A percentile compares a stretch with the other conserved stretches of the same genome.
Conservation (phyloP, 2,113 vertebrate species). For the Castor canadensis region DNA sequence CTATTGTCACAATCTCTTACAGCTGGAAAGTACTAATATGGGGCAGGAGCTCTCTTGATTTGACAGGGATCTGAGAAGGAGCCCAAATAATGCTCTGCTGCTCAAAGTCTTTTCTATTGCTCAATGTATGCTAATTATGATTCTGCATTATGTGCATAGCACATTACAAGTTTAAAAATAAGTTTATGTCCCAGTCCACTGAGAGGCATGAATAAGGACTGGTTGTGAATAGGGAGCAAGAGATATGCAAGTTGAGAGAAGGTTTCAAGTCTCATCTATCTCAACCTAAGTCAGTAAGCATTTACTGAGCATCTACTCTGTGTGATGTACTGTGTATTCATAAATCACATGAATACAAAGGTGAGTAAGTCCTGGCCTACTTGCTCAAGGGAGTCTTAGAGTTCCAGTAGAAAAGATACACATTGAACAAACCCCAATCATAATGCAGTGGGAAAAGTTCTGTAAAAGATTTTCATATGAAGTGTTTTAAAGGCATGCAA, state of each 20-base stretch:
- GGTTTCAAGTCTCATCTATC: neutral
- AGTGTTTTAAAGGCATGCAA: neutral
- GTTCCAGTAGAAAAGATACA: neutral
- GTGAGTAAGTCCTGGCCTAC: neutral
- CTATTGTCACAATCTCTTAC: neutral
- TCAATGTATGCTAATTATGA: neutral
- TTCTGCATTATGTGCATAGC: neutral
- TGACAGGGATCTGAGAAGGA: neutral
- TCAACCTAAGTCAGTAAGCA: neutral
- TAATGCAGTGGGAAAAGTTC: neutral
- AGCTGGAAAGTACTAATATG: neutral
- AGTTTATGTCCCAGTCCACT: neutral
- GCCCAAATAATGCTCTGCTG: neutral
- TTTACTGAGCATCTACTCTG: neutral
- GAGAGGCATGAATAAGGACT: neutral
- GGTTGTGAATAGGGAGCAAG: neutral
- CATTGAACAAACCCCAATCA: neutral
- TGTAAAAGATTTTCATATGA: neutral
- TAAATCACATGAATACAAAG: neutral
- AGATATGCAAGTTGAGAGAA: neutral
- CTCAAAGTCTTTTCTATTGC: neutral
- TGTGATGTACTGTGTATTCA: neutral
- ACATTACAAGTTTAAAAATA: neutral
- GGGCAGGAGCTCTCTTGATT: neutral
- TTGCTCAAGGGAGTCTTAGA: neutral